phyloP scores from a whole-genome alignment of 2,797 vertebrate genomes.

The Rhadinocentrus ornatus region DNA sequence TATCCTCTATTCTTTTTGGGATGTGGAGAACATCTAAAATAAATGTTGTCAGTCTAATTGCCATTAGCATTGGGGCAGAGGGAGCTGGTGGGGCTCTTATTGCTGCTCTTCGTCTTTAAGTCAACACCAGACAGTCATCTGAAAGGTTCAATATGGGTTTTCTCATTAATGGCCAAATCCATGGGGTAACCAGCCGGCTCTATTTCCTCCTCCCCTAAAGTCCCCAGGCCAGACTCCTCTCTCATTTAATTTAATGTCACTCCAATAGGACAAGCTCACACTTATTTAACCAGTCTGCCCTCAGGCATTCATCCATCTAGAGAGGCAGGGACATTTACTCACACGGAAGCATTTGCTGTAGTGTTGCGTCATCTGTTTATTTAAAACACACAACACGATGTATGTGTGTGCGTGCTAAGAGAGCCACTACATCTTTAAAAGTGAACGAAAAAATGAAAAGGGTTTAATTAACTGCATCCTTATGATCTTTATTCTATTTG shows the following conservation, averaged over 20 bases:
- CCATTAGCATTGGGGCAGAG: conserved; percentile 79
- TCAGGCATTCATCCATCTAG: conserved; percentile 72
- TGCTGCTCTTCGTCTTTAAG: conserved; percentile 78
- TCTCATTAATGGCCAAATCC: conserved; percentile 86
- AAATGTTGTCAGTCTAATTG: conserved; percentile 84
- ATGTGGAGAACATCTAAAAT: conserved; percentile 77
- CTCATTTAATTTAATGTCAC: conserved; percentile 89
- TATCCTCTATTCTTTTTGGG: conserved; percentile 80
- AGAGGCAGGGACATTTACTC: conserved; percentile 85
- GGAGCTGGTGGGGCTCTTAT: conserved; percentile 71
- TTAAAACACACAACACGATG: conserved; percentile 65
- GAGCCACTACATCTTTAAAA: conserved; percentile 67
- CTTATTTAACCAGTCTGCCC: conserved; percentile 83
- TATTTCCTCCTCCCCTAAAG: conserved; percentile 56
- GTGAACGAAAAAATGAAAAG: conserved; percentile 46
- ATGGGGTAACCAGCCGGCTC: conserved; percentile 73
- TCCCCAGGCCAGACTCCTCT: conserved; percentile 77
- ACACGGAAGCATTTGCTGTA: conserved; percentile 75
- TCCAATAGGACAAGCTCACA: conserved; percentile 86
- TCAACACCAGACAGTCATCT: conserved; percentile 81
- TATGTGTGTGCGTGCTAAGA: conserved; percentile 33
- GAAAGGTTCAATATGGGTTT: conserved; percentile 85
- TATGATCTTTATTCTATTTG: conserved; percentile 82
- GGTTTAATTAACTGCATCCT: conserved; percentile 77
- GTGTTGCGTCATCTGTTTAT: conserved; percentile 78